Conservation (phyloP, 2,797 vertebrate genomes). For the Numenius phaeopus region DNA sequence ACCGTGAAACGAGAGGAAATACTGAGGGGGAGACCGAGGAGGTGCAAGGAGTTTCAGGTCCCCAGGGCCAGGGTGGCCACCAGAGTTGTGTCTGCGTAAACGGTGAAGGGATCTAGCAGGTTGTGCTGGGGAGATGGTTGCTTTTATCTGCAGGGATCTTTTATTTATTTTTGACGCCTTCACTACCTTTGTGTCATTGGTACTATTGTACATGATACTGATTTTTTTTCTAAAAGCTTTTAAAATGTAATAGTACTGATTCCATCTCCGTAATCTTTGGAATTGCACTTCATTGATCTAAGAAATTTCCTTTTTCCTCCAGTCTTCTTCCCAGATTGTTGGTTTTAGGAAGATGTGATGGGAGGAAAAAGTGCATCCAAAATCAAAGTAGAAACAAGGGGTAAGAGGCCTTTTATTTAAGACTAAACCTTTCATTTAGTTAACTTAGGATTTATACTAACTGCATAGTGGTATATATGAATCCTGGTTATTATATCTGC, state of each 20-base stretch:
- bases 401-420: constrained; percentile 77
- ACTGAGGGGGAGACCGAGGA: neutral
- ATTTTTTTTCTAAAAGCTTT: neutral
- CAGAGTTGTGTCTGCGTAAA: neutral
- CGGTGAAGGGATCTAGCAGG: neutral
- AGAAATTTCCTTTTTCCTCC: constrained; percentile 78
- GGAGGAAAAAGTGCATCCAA: constrained; percentile 76
- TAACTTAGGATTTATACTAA: constrained; percentile 66
- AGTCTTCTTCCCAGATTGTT: constrained; percentile 77
- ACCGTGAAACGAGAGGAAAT: neutral
- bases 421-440: constrained; percentile 71
- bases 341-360: constrained; percentile 77
- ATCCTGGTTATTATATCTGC: neutral
- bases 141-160: neutral
- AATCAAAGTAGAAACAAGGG: constrained; percentile 76
- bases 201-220: constrained; percentile 1
- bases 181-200: neutral
- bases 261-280: constrained; percentile 54
- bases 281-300: constrained; percentile 67
- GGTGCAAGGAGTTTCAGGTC: neutral
- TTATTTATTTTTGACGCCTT: neutral
- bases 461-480: constrained; percentile 2
- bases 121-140: neutral
- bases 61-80: neutral
- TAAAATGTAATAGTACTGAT: constrained; percentile 31